Conservation (phyloP, 1,140 invertebrate genomes). For the Thalassaphorura encarpata region DNA sequence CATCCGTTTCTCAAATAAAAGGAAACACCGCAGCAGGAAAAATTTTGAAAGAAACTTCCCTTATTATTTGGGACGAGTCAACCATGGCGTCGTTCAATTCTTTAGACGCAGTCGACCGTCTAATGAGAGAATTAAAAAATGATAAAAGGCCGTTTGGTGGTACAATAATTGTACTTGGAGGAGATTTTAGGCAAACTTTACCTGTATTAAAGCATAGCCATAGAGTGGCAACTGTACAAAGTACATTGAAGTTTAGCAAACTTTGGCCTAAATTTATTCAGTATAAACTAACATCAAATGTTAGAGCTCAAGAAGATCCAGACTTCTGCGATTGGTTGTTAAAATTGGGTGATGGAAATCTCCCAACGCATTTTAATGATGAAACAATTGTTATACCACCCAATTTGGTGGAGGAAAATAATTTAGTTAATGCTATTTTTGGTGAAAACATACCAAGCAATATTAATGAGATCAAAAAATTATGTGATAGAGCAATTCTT, state of each 20-base stretch:
- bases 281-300: conserved; percentile 6
- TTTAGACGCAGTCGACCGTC: background rate
- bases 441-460: background rate
- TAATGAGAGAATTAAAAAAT: background rate
- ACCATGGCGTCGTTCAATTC: conserved; percentile 2
- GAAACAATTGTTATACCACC: conserved; percentile 9
- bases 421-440: background rate
- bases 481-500: background rate
- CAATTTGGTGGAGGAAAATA: background rate
- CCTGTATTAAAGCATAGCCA: conserved; percentile 21
- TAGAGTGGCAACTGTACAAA: conserved; percentile 9
- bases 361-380: background rate
- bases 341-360: conserved; percentile 13
- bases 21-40: background rate
- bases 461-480: background rate
- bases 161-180: conserved; percentile 18
- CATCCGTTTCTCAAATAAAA: background rate
- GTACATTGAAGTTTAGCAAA: background rate
- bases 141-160: conserved; percentile 14
- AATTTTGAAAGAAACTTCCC: background rate
- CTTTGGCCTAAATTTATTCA: conserved; percentile 1
- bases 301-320: conserved; percentile 5
- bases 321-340: conserved; percentile 6
- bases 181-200: conserved; percentile 28
- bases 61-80: conserved; percentile 20